These are phyloP conservation scores for Apteryx owenii DNA, from an alignment of 2,113 vertebrate genomes.

Conservation along the genomic window DNA sequence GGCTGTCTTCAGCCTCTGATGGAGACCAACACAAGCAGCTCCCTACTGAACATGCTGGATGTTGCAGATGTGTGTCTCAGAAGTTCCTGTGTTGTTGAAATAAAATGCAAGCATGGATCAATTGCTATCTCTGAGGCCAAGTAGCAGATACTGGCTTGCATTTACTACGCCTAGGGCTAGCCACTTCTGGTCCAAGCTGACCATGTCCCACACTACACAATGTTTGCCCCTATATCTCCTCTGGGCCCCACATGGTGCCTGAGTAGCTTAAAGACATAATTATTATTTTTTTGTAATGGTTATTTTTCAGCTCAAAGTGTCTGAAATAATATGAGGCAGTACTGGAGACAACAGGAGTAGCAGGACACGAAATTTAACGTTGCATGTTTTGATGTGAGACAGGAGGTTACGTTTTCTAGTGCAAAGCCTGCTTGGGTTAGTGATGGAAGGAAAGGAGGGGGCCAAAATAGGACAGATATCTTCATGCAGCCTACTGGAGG, in stretches of 20 bases:
- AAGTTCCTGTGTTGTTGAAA: neutral
- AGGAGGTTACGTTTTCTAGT: accelerated
- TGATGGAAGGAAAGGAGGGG: accelerated
- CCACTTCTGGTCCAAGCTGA: neutral
- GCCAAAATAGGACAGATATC: neutral
- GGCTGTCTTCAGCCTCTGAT: neutral
- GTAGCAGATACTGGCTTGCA: neutral
- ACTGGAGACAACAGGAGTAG: neutral
- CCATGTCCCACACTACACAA: neutral
- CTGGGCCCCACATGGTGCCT: neutral
- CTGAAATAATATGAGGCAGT: neutral
- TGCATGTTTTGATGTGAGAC: neutral
- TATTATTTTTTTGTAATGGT: neutral
- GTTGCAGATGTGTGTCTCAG: neutral
- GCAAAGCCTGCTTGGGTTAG: neutral
- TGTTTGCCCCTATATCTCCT: neutral
- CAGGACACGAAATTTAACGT: neutral
- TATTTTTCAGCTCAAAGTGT: neutral
- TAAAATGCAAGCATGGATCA: neutral
- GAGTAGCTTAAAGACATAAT: neutral
- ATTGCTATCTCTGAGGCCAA: neutral
- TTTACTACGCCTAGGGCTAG: neutral
- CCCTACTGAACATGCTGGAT: neutral
- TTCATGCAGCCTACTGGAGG: neutral
- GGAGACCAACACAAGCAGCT: neutral